Conservation (phyloP, 2,113 vertebrate species). For the Passer domesticus region DNA sequence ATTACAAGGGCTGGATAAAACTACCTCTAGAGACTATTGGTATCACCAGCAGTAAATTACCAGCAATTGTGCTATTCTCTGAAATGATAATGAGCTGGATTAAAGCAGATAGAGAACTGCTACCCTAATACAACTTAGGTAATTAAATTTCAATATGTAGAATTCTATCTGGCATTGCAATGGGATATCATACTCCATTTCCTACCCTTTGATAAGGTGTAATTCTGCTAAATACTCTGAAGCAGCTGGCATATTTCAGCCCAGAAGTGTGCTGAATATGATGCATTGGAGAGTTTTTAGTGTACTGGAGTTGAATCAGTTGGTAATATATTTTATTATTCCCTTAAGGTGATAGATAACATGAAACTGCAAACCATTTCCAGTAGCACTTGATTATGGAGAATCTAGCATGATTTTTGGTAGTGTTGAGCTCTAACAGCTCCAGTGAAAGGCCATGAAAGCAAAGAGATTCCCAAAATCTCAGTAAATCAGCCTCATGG, state of each 20-base stretch:
- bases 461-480: neutral
- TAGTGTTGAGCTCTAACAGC: neutral
- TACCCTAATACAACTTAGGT: neutral
- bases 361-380: neutral
- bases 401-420: neutral
- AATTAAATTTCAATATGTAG: slow-evolving; percentile 47
- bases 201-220: neutral
- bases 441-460: neutral
- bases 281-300: neutral
- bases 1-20: neutral
- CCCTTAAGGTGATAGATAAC: neutral
- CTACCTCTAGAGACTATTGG: neutral
- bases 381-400: neutral
- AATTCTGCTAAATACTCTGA: slow-evolving; percentile 5
- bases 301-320: neutral
- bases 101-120: slow-evolving; percentile 13
- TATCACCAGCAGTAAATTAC: slow-evolving; percentile 47
- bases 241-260: neutral
- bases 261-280: neutral
- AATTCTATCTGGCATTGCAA: slow-evolving; percentile 1
- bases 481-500: neutral
- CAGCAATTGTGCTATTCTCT: slow-evolving; percentile 16
- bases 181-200: neutral
- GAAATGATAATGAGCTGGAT: slow-evolving; percentile 17
- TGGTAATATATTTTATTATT: neutral